Base-by-base conservation (phyloP, 1,140 invertebrate genomes). In the Nixonia krombeini region DNA sequence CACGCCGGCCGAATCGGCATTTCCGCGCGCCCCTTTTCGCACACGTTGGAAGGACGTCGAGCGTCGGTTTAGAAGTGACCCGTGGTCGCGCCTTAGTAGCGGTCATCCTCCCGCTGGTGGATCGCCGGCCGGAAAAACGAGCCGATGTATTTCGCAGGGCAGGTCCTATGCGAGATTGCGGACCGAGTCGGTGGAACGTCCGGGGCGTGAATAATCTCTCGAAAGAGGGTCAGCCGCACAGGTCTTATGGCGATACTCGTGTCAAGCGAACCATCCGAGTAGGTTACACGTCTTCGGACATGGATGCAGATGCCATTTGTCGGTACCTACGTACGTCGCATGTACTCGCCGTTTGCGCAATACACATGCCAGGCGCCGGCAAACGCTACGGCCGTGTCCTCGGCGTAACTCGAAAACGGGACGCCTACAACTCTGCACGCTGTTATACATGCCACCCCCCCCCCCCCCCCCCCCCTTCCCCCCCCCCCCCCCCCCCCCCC, bases 401-500 rank as follows among this genome's bases (percentile, higher is more conserved):
- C 38, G 38, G 38, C 17, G 17, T 16, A 40, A 25, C 41, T 44
- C 18, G 41, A 44, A 44, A 44, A 44, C 38, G 35, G n/a, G 35
- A 38, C 35, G 15, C 35, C 35, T 3, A 38, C 35, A 38, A 38
- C 35, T 13, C 16, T 17, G 38, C 18, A 41, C 18, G 41, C 23
- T 44, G 41, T 44, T 44, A 21, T 44, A 44, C 41, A 44, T 12
- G 17, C 26, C 41, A n/a, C 17, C 8, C 41, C 25, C 18, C 12
- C 15, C 3, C 17, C 17, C 35, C 9, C 15, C 31, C 17, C 38
- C 3, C 35, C 12, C 2, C 35, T 37, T 37, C 35, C n/a, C n/a
- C n/a, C n/a, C n/a, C n/a, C n/a, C n/a, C n/a, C n/a, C n/a, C n/a
- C n/a, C n/a, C n/a, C n/a, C n/a, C n/a, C n/a, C n/a, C n/a, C n/a